Evolutionary conservation across 2,113 vertebrate genomes (phyloP).

Genomic region (Nerophis lumbriciformis): DNA sequence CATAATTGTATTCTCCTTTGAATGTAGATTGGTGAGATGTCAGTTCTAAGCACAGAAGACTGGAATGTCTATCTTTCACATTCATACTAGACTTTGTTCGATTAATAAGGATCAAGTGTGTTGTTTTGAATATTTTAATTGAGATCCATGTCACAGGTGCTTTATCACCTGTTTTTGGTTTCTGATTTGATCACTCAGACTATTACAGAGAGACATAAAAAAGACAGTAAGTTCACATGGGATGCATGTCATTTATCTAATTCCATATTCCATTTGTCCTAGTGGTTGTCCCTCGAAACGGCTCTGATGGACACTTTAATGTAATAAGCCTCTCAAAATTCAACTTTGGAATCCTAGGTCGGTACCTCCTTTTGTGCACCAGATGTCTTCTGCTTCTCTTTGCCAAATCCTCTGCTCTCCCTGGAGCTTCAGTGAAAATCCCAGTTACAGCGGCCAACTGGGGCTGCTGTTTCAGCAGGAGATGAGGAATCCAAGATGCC

Average conservation of each 20-base stretch:
- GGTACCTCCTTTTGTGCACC: slow-evolving; percentile 47
- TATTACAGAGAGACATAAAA: background rate
- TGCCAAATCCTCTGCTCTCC: slow-evolving; percentile 49
- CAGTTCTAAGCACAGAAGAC: slow-evolving; percentile 50
- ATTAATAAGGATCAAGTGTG: slow-evolving; percentile 35
- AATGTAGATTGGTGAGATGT: slow-evolving; percentile 70
- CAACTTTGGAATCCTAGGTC: slow-evolving; percentile 55
- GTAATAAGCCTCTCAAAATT: slow-evolving; percentile 67
- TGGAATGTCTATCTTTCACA: slow-evolving; percentile 43
- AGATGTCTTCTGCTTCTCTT: slow-evolving; percentile 41
- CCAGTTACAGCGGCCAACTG: slow-evolving; percentile 62
- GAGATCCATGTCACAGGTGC: slow-evolving; percentile 15
- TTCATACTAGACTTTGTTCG: slow-evolving; percentile 45
- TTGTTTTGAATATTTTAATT: slow-evolving; percentile 32
- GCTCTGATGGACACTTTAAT: slow-evolving; percentile 59
- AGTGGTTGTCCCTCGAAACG: slow-evolving; percentile 58
- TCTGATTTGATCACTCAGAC: background rate
- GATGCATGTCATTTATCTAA: slow-evolving; percentile 38
- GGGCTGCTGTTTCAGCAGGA: slow-evolving; percentile 64
- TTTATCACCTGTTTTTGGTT: slow-evolving; percentile 2
- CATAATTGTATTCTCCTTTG: slow-evolving; percentile 73
- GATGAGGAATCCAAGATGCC: slow-evolving; percentile 47
- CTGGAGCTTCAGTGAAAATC: slow-evolving; percentile 34
- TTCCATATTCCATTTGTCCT: slow-evolving; percentile 60
- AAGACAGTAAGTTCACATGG: background rate